These are phyloP conservation scores for Hyperopisus bebe DNA, from an alignment of 2,113 vertebrate species.

Conservation along the genomic window DNA sequence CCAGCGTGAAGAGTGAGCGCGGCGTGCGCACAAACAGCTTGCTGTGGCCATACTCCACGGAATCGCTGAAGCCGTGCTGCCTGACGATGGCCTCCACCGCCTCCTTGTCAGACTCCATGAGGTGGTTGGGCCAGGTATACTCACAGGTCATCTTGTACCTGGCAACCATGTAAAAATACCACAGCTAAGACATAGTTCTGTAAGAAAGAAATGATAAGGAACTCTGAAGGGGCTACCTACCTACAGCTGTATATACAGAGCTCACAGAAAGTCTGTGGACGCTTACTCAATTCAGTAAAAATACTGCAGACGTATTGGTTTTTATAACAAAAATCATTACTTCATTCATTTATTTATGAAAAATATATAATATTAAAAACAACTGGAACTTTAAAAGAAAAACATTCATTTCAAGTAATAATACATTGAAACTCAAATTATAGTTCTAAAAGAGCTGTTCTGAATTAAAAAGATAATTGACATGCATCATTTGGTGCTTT, in stretches of 20 bases:
- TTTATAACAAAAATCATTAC: not conserved
- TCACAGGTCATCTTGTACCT: slow-evolving; percentile 97
- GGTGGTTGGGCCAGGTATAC: slow-evolving; percentile 94
- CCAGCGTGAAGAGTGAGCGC: slow-evolving; percentile 70
- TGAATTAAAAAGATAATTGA: not conserved
- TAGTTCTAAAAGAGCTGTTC: not conserved
- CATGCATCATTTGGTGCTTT: not conserved
- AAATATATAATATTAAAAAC: not conserved
- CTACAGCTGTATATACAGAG: not conserved
- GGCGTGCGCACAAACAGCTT: slow-evolving; percentile 86
- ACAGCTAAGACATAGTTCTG: not conserved
- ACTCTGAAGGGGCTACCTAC: not conserved
- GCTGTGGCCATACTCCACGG: slow-evolving; percentile 79
- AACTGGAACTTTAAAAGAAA: not conserved
- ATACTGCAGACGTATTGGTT: not conserved
- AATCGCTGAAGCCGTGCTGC: slow-evolving; percentile 76
- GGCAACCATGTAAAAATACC: not conserved
- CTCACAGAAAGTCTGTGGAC: not conserved
- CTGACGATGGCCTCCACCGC: slow-evolving; percentile 76
- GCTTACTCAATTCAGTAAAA: not conserved
- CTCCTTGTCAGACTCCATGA: slow-evolving; percentile 72
- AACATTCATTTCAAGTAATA: not conserved
- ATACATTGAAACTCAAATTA: not conserved
- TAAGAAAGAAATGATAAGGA: not conserved
- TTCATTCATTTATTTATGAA: not conserved